Base-by-base conservation (phyloP, 2,797 vertebrate genomes). In the Rhyacichthys aspro region DNA sequence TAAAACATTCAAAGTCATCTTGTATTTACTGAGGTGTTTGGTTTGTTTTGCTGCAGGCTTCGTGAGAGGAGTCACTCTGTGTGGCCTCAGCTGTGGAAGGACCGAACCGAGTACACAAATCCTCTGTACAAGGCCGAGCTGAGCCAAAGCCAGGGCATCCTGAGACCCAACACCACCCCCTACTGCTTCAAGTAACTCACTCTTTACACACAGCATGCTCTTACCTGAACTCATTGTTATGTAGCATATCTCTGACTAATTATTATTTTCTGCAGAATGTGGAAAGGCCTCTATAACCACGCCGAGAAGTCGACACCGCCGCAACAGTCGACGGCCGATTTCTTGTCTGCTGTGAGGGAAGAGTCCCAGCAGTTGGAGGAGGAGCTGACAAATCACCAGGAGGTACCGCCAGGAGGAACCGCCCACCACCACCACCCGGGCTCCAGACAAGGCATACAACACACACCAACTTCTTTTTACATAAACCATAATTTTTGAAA, bases 231-330 rank as follows among this genome's bases (percentile, higher is more conserved):
- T 28, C 23, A 1, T 28, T 28, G 7, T 5, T 28, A 28, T 28
- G 1, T 28, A 28, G 23, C 23, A 28, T 38, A 3, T 12, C 9
- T 8, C 16, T 17, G 11, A 18, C 23, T 17, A 2, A 7, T 34
- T 9, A 17, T 11, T 11, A 3, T 33, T 12, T 1, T 15, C 14
- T 55, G 0, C 81, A 99, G 97, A 86, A 96, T 98, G 83, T 99
- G 97, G 97, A 97, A 94, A 63, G 94, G 94, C 17, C 95, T 99
- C 85, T 99, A 98, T 55, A 95, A 95, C 83, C 93, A 93, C 46
- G 82, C 89, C 43, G 96, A 98, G 62, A 96, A 94, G 72, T 90
- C 93, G 0, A 53, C 92, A 52, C 93, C 95, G 47, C 93, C 94
- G 9, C 87, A 91, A 4, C 96, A 96, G 75, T 96, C 95, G 0